Evolutionary conservation across 2,888 invertebrate genomes (phyloP).

Genomic region (Plebejus melissa): DNA sequence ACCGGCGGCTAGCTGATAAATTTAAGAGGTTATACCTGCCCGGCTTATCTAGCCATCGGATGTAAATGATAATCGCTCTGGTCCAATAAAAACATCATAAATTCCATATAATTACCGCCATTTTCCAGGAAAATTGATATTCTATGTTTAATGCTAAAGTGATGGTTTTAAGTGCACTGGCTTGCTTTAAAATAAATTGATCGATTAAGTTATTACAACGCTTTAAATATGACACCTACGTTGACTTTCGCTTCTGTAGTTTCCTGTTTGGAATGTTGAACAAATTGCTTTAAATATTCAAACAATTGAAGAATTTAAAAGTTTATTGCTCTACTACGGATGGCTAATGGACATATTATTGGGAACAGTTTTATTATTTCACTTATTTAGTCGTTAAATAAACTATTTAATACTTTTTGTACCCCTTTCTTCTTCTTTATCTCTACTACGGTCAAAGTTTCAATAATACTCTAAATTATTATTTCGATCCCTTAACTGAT

Average conservation of each 20-base stretch:
- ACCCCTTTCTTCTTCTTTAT: not conserved
- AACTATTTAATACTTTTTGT: not conserved
- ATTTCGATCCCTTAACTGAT: not conserved
- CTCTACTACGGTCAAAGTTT: not conserved
- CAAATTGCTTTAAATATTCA: not conserved
- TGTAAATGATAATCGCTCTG: slow-evolving; percentile 26
- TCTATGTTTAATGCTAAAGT: slow-evolving; percentile 9
- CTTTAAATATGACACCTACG: not conserved
- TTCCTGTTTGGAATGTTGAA: not conserved
- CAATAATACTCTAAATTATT: not conserved
- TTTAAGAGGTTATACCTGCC: slow-evolving; percentile 31
- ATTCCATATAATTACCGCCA: slow-evolving; percentile 23
- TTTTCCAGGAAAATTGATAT: slow-evolving; percentile 21
- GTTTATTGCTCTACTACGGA: not conserved
- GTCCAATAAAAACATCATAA: slow-evolving; percentile 26
- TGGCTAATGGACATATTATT: not conserved
- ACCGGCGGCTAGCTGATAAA: slow-evolving; percentile 33
- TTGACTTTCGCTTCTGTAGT: not conserved
- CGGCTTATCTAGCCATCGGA: slow-evolving; percentile 28
- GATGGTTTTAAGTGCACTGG: slow-evolving; percentile 2
- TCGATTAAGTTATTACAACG: not conserved
- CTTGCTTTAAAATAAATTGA: slow-evolving; percentile 14
- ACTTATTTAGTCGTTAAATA: not conserved
- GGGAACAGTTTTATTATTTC: not conserved
- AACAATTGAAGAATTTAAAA: slow-evolving; percentile 2